Conservation (phyloP, 2,888 invertebrate species). For the Drosophila rellima region DNA sequence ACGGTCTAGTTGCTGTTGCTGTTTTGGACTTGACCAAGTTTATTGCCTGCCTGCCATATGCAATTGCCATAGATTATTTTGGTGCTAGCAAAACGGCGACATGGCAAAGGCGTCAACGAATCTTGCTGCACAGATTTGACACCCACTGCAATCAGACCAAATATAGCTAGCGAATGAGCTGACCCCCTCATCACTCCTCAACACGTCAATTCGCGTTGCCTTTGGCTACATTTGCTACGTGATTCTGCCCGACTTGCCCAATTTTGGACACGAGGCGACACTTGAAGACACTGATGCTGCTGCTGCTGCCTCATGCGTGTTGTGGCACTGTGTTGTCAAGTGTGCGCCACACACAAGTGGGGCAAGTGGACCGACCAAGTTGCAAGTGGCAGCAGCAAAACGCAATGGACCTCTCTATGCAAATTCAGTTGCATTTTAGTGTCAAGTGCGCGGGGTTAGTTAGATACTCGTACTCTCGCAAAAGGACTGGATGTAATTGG, state of each 20-base stretch:
- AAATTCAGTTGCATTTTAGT: conserved; percentile 52
- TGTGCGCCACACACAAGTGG: conserved; percentile 44
- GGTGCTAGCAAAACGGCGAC: conserved; percentile 39
- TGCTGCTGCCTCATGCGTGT: conserved; percentile 24
- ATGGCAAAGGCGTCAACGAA: conserved; percentile 64
- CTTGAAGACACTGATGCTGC: conserved; percentile 57
- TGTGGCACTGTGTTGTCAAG: conserved; percentile 43
- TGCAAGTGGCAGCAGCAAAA: conserved; percentile 35
- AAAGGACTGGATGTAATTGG: conserved; percentile 40
- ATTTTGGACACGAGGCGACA: conserved; percentile 64
- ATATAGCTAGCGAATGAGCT: conserved; percentile 23
- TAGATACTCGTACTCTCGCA: conserved; percentile 4
- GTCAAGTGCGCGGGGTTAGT: conserved; percentile 48
- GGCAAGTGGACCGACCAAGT: conserved; percentile 39
- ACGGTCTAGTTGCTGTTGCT: conserved; percentile 35
- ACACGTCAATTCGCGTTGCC: conserved; percentile 7
- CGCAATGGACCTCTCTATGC: conserved; percentile 26
- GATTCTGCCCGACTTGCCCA: conserved; percentile 70
- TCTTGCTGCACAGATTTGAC: conserved; percentile 53
- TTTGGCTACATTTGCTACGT: conserved; percentile 53
- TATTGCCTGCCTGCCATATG: conserved; percentile 79
- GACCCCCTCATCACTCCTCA: not conserved
- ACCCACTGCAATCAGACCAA: conserved; percentile 45
- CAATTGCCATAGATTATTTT: conserved; percentile 81
- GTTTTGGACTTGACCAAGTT: conserved; percentile 80